Conservation (phyloP, 2,888 invertebrate species). For the Brachyptera risi region DNA sequence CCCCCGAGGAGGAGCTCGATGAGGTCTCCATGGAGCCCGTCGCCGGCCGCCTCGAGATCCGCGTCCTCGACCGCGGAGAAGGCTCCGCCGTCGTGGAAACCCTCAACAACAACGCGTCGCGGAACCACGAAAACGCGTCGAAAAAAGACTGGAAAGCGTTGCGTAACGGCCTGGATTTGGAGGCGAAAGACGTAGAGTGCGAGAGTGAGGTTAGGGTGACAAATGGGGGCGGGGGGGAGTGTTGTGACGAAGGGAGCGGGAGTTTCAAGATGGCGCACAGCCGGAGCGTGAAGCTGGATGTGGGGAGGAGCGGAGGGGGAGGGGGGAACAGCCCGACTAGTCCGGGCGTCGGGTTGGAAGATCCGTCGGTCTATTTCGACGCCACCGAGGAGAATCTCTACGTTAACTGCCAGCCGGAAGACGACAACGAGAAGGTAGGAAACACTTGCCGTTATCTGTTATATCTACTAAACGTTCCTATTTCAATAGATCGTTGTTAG, state of each 20-base stretch:
- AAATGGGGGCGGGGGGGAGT: background rate
- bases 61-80: conserved; percentile 50
- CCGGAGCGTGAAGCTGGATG: background rate
- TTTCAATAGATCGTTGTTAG: too few relatives aligned
- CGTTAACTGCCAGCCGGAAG: conserved; percentile 5
- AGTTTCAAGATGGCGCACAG: conserved; percentile 14
- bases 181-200: background rate
- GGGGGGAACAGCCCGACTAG: conserved; percentile 46
- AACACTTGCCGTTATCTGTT: too few relatives aligned
- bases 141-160: background rate
- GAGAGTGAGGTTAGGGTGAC: background rate
- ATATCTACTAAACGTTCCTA: too few relatives aligned
- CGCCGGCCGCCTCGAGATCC: conserved; percentile 76
- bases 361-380: conserved; percentile 75
- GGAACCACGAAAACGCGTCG: conserved; percentile 42
- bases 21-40: conserved; percentile 55
- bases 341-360: conserved; percentile 61
- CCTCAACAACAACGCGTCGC: conserved; percentile 39
- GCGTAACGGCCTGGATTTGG: background rate
- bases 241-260: background rate
- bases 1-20: conserved; percentile 34
- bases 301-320: conserved; percentile 21
- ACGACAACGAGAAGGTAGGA: too few relatives aligned
- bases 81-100: conserved; percentile 34
- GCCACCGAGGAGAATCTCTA: conserved; percentile 60